A percentile compares a stretch with the other conserved stretches of the same genome.
Conservation (phyloP, 1,140 invertebrate species). For the Cepaea nemoralis region DNA sequence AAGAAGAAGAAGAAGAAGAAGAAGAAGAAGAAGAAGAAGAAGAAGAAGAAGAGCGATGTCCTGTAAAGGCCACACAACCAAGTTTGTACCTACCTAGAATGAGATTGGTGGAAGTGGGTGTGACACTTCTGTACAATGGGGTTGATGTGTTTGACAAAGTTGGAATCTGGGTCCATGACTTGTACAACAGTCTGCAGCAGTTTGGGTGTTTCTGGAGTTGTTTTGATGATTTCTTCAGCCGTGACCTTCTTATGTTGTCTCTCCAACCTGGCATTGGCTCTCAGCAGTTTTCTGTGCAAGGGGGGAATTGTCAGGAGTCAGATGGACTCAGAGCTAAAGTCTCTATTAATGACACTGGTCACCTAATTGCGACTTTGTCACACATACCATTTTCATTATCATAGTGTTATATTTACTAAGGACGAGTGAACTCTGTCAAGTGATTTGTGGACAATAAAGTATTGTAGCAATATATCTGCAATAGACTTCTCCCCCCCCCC, state of each 20-base stretch:
- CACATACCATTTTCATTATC: neutral
- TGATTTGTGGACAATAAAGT: too few species aligned
- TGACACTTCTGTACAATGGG: slow-evolving; percentile 17
- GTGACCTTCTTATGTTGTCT: slow-evolving; percentile 54
- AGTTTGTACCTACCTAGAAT: neutral
- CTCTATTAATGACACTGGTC: too few species aligned
- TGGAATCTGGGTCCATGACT: slow-evolving; percentile 51
- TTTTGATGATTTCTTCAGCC: slow-evolving; percentile 64
- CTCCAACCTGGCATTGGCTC: slow-evolving; percentile 62
- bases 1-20: too few species aligned
- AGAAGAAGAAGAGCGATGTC: neutral
- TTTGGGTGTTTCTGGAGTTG: slow-evolving; percentile 61
- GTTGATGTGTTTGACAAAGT: slow-evolving; percentile 45
- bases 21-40: too few species aligned
- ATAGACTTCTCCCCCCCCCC: too few species aligned
- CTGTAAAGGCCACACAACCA: neutral
- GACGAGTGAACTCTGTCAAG: too few species aligned
- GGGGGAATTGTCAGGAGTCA: too few species aligned
- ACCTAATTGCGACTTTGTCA: too few species aligned
- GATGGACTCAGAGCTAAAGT: too few species aligned
- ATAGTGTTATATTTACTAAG: neutral
- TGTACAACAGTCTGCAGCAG: slow-evolving; percentile 64
- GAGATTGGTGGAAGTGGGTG: neutral
- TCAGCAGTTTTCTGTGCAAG: slow-evolving; percentile 61
- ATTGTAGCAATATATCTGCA: too few species aligned